Percentiles rank a stretch among this genome's conserved stretches.
These are phyloP conservation scores for Pilophorus perplexus DNA, from an alignment of 2,888 invertebrate species.

Conservation along the genomic window DNA sequence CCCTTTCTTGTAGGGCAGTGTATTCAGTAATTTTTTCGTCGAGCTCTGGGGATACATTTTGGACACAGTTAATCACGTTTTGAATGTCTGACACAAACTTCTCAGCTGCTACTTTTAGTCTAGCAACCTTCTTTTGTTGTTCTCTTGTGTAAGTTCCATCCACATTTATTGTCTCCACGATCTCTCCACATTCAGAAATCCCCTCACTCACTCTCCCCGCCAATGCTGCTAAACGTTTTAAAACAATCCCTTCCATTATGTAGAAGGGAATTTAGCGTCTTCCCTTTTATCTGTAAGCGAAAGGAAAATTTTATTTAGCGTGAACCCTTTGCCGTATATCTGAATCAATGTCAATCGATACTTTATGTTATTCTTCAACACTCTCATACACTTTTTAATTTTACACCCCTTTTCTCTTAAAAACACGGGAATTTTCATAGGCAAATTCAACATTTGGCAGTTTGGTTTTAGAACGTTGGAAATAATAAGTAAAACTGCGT, in stretches of 20 bases:
- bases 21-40: background rate
- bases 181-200: background rate
- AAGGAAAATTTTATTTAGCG: too few species aligned
- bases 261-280: too few species aligned
- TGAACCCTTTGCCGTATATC: too few species aligned
- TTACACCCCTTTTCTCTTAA: too few species aligned
- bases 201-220: background rate
- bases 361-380: too few species aligned
- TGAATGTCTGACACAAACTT: background rate
- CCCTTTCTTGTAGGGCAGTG: background rate
- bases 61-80: background rate
- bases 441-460: too few species aligned
- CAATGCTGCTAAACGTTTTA: background rate
- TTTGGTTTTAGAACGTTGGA: too few species aligned
- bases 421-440: too few species aligned
- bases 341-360: too few species aligned
- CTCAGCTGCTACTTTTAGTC: background rate
- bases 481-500: too few species aligned
- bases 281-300: too few species aligned
- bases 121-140: background rate
- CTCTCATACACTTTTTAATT: too few species aligned
- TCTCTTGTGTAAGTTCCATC: background rate
- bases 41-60: background rate
- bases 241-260: background rate
- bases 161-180: background rate